Base-by-base conservation (phyloP, 2,113 vertebrate species). In the Campylomormyrus numenius region DNA sequence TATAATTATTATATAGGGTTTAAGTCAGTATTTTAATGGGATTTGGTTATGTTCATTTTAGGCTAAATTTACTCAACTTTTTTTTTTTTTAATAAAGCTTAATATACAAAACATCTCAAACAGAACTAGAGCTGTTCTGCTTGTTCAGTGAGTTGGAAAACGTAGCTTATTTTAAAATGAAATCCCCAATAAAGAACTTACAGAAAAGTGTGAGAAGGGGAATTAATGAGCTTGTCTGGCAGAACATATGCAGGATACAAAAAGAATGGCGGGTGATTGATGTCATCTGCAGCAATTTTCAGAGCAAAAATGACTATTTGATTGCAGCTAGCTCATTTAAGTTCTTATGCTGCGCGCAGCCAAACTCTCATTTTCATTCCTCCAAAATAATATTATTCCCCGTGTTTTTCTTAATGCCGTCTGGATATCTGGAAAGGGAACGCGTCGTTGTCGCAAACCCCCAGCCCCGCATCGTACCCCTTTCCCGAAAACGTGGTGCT, bases 361-460 rank as follows among this genome's bases (percentile, higher is more conserved):
- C 50, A 53, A 85, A 45, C 83, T 48, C 80, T 84, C 83, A 85
- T 85, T 86, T 86, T 87, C 49, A 87, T 87, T 87, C 85, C 24
- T 53, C 49, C 5, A 17, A 53, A 87, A 87, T 53, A 53, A 53
- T 87, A 53, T 87, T 87, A 53, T 87, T 53, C 31, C 27, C 49
- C 17, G n/a, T 52, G 27, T 87, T 27, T 87, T 35, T 56, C 83
- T 85, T 85, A 85, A 45, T 48, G 42, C 39, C 6, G 74, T 80
- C 74, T 80, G 74, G 74, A 80, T 80, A 80, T 80, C 74, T 80
- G 74, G 74, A 35, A 42, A 42, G 35, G 74, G 31, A 19, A 80
- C 13, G 35, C 17, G 74, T 80, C 35, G 35, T 80, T 42, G 74
- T 80, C 74, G 17, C 74, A 42, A 42, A 10, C 74, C 31, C 74